These are phyloP conservation scores for Phengaris arion DNA, from an alignment of 2,888 invertebrate genomes.

Conservation along the genomic window DNA sequence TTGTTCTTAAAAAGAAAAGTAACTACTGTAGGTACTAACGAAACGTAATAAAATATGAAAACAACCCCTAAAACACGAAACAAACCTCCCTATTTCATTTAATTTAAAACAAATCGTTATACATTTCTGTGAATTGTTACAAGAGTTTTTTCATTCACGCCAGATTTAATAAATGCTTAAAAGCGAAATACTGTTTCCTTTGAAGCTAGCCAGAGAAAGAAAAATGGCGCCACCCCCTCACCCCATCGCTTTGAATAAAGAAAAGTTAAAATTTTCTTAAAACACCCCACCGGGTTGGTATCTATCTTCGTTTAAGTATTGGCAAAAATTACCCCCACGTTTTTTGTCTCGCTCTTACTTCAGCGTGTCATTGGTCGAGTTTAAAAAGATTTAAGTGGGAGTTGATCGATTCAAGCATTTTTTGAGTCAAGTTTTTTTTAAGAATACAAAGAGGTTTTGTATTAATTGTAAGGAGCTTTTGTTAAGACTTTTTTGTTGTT, in stretches of 20 bases:
- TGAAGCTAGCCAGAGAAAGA: conserved; percentile 75
- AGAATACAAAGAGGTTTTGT: background rate
- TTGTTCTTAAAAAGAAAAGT: too few species aligned
- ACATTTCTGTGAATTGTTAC: conserved; percentile 39
- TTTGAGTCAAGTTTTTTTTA: conserved; percentile 2
- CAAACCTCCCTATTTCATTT: conserved; percentile 35
- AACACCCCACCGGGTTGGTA: conserved; percentile 62
- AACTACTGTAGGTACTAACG: background rate
- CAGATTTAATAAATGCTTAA: conserved; percentile 77
- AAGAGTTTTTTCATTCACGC: conserved; percentile 64
- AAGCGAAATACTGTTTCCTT: conserved; percentile 66
- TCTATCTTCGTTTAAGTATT: conserved; percentile 78
- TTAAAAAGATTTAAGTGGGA: conserved; percentile 51
- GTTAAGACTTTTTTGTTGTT: background rate
- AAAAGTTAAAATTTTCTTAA: conserved; percentile 79
- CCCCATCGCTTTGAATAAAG: conserved; percentile 69
- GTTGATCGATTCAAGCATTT: conserved; percentile 15
- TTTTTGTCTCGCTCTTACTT: conserved; percentile 55
- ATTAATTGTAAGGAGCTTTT: background rate
- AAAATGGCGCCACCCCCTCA: conserved; percentile 56
- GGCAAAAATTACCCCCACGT: conserved; percentile 71
- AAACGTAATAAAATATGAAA: background rate
- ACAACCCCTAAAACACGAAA: conserved; percentile 32
- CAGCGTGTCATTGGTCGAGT: conserved; percentile 63
- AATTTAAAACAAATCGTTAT: conserved; percentile 36